Conservation (phyloP, 2,797 vertebrate genomes). For the Lagocephalus sceleratus region DNA sequence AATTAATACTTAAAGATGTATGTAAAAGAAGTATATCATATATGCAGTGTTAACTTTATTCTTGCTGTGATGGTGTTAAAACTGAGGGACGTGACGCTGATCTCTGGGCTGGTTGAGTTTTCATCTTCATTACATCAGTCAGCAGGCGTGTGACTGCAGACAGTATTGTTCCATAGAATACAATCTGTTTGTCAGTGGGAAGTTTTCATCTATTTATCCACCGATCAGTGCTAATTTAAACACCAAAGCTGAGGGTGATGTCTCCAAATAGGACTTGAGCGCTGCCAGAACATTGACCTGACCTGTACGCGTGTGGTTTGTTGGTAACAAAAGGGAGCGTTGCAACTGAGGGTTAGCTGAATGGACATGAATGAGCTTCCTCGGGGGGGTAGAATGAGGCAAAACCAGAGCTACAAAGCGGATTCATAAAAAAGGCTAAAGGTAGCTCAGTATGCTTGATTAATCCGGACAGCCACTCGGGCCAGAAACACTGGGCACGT, state of each 20-base stretch:
- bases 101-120: not conserved
- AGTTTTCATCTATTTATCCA: conserved; percentile 4
- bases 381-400: not conserved
- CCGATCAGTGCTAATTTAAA: not conserved
- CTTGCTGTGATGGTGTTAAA: conserved; percentile 15
- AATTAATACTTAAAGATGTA: too few species aligned
- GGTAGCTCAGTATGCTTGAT: not conserved
- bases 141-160: not conserved
- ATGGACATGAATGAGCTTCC: conserved; percentile 5
- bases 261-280: not conserved
- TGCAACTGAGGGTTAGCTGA: not conserved
- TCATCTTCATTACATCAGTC: conserved; percentile 1
- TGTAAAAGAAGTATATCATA: too few species aligned
- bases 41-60: not conserved
- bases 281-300: not conserved
- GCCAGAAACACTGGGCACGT: too few species aligned
- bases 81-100: conserved; percentile 15
- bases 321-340: conserved; percentile 2
- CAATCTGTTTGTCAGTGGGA: conserved; percentile 4
- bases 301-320: not conserved
- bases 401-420: too few species aligned
- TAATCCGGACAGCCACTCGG: too few species aligned
- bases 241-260: conserved; percentile 11
- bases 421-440: too few species aligned
- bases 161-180: not conserved